These are phyloP conservation scores for Portevinia maculata DNA, from an alignment of 2,888 invertebrate genomes.

Conservation along the genomic window DNA sequence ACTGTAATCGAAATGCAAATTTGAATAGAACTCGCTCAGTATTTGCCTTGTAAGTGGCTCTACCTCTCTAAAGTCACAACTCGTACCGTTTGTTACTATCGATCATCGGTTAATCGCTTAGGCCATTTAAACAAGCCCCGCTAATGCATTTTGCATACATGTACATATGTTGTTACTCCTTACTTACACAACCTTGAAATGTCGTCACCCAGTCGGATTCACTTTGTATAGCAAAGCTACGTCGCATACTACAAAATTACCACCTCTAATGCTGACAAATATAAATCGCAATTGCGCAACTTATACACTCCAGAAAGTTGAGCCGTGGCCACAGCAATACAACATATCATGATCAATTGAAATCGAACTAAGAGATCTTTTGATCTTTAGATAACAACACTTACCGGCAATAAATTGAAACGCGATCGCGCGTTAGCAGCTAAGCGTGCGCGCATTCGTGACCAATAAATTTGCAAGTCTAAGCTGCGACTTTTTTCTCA, in stretches of 20 bases:
- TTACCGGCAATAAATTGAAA: conserved; percentile 69
- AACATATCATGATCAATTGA: conserved; percentile 65
- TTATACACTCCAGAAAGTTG: conserved; percentile 32
- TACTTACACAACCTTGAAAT: conserved; percentile 61
- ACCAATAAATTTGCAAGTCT: conserved; percentile 69
- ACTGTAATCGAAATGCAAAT: too few relatives aligned
- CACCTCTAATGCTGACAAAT: conserved; percentile 54
- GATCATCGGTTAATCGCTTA: conserved; percentile 13
- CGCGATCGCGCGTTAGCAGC: conserved; percentile 60
- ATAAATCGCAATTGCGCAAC: conserved; percentile 66
- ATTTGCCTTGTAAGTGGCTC: conserved; percentile 31
- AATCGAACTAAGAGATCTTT: conserved; percentile 64
- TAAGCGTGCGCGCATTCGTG: conserved; percentile 69
- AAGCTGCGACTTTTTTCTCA: conserved; percentile 15
- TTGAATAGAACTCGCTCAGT: too few relatives aligned
- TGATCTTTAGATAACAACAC: conserved; percentile 71
- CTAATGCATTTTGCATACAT: conserved; percentile 51
- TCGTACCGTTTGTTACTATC: conserved; percentile 2
- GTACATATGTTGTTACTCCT: too few relatives aligned
- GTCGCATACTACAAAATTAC: conserved; percentile 2
- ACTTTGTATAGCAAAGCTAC: not conserved
- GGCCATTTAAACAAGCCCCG: conserved; percentile 46
- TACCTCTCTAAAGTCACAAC: not conserved
- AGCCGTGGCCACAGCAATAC: conserved; percentile 22
- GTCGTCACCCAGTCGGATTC: conserved; percentile 54